Percentiles rank a stretch among this genome's conserved stretches.
phyloP scores from a whole-genome alignment of 92 coral and sea anemone species.

The Palythoa heliodiscus region DNA sequence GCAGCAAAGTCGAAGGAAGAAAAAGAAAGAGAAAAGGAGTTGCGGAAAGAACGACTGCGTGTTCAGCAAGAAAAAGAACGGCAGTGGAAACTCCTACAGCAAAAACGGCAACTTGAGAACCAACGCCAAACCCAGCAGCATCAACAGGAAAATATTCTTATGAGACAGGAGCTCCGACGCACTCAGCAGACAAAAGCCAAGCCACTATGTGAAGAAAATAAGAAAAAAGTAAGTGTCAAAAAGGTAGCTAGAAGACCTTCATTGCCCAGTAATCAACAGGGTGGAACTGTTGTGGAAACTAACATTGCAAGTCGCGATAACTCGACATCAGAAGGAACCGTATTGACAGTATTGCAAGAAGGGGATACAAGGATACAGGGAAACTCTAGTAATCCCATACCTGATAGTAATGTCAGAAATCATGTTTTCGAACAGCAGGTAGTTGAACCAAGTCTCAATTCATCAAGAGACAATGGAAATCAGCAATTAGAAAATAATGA shows the following conservation, averaged over 20 bases:
- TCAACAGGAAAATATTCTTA: conserved; percentile 79
- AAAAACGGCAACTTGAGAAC: conserved; percentile 88
- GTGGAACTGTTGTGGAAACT: conserved; percentile 20
- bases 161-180: conserved; percentile 81
- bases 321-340: conserved; percentile 20
- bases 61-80: conserved; percentile 96
- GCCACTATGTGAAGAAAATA: conserved; percentile 73
- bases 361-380: conserved; percentile 27
- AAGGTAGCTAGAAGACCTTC: conserved; percentile 45
- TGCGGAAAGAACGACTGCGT: conserved; percentile 76
- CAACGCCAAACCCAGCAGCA: conserved; percentile 94
- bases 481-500: conserved; percentile 21
- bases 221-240: conserved; percentile 71
- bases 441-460: neutral
- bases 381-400: neutral
- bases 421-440: conserved; percentile 1
- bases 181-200: conserved; percentile 82
- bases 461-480: conserved; percentile 1
- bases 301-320: conserved; percentile 30
- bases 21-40: conserved; percentile 88
- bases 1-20: conserved; percentile 75
- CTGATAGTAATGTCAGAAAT: conserved; percentile 6
- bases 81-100: conserved; percentile 98
- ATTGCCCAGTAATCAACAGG: conserved; percentile 23
- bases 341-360: conserved; percentile 39